phyloP scores from a whole-genome alignment of 2,797 vertebrate species.

The Lepilemur ruficaudatus region DNA sequence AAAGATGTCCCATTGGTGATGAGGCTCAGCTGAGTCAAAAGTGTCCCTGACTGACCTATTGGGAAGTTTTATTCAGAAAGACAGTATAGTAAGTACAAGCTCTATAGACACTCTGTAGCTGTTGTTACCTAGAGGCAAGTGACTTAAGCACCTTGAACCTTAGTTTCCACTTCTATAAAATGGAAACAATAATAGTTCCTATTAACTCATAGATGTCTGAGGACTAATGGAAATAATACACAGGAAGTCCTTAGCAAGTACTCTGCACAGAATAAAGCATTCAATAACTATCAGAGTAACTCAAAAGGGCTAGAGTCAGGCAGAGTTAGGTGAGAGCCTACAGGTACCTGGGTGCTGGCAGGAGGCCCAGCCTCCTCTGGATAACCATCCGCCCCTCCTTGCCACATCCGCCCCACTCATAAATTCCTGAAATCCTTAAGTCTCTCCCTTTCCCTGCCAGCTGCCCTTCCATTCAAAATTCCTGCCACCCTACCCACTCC shows the following conservation, averaged over 20 bases:
- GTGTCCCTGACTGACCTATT: background rate
- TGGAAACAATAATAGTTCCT: background rate
- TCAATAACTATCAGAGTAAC: background rate
- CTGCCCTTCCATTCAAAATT: conserved; percentile 38
- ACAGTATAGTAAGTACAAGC: background rate
- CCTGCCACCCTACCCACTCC: background rate
- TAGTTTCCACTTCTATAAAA: background rate
- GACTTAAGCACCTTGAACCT: conserved; percentile 3
- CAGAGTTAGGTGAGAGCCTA: background rate
- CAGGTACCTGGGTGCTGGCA: background rate
- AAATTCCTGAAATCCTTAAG: conserved; percentile 66
- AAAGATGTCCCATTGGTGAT: background rate
- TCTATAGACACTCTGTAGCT: background rate
- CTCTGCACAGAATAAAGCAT: background rate
- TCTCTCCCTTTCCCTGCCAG: conserved; percentile 22
- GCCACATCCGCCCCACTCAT: conserved; percentile 22
- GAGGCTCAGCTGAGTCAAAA: background rate
- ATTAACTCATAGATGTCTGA: background rate
- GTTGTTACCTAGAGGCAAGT: background rate
- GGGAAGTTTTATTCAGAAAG: conserved; percentile 1
- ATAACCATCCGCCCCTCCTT: background rate
- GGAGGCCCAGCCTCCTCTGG: background rate
- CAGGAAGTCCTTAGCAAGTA: background rate
- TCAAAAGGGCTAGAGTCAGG: background rate
- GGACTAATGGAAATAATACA: background rate